Evolutionary conservation across 2,113 vertebrate genomes (phyloP), one percentile per base, ranked within the genome.

Genomic region (Morphnarchus princeps): DNA sequence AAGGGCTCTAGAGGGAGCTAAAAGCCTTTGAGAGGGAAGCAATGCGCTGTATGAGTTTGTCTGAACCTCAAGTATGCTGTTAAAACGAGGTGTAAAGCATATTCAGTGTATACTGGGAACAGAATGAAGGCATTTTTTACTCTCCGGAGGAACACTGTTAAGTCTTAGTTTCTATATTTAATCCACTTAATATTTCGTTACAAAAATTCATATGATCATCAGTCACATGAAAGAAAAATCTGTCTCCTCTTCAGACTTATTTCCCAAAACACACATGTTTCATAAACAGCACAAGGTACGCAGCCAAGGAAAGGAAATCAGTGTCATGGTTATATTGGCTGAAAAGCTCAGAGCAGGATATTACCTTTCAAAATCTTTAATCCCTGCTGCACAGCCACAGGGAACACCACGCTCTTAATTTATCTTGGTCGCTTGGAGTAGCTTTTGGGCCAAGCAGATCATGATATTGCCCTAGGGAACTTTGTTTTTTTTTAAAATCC

Each of bases 1-100:
- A 55, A 62, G 58, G 82, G 69, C 97, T 97, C 92, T 96, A 98
- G 96, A 95, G 97, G 97, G 97, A 96, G 97, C 97, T 92, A 94
- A 71, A 97, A 91, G 89, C 81, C 94, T 96, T 82, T 89, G 34
- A 65, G 92, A 97, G 59, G 14, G 28, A 91, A 57, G 22, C 1
- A 1, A 4, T 4, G 19, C 1, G 1, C 74, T 47, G 15, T 19
- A 9, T 29, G 78, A 38, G 6, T 79, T 58, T 43, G 26, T 19
- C 87, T 45, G 57, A 89, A 55, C 54, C 42, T 77, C 77, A 58
- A 72, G 63, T 8, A 42, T 6, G 20, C 76, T 45, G 66, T 40
- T 86, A 54, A 85, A 96, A 84, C 3, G 52, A 96, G 76, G 82
- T 89, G 86, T 78, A 88, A 96, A 80, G 86, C 43, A 71, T 38